phyloP scores from a whole-genome alignment of 2,888 invertebrate species.

The Chromoteleia sp. region DNA sequence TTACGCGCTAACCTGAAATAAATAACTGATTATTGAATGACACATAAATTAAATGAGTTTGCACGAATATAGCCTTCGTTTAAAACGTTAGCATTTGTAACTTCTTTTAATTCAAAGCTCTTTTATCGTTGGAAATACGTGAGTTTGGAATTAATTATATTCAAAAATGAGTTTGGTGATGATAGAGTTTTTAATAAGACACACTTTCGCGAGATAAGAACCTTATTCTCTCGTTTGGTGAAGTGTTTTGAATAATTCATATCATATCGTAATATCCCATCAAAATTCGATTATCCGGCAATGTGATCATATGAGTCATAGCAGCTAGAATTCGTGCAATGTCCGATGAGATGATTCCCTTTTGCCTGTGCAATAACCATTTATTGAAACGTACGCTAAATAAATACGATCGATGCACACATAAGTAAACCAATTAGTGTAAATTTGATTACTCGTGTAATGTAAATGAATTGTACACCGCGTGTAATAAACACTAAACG shows the following conservation, averaged over 20 bases:
- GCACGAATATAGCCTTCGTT: too few species aligned
- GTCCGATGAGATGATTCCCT: constrained; percentile 47
- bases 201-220: constrained; percentile 31
- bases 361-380: constrained; percentile 41
- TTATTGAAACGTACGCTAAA: constrained; percentile 41
- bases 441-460: constrained; percentile 20
- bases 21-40: too few species aligned
- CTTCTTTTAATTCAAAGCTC: neutral
- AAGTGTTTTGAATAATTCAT: constrained; percentile 40
- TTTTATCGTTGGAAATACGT: neutral
- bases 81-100: neutral
- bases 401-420: constrained; percentile 23
- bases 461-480: constrained; percentile 22
- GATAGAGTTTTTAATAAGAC: constrained; percentile 24
- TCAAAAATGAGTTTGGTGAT: neutral
- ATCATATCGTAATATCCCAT: constrained; percentile 50
- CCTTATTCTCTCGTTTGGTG: constrained; percentile 30
- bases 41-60: too few species aligned
- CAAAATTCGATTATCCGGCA: constrained; percentile 42
- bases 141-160: neutral
- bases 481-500: too few species aligned
- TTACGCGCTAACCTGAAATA: too few species aligned
- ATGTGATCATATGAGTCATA: constrained; percentile 43
- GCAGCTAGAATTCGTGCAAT: constrained; percentile 40
- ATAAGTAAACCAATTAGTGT: constrained; percentile 43